Percentiles rank a stretch among this genome's conserved stretches.
Conservation (phyloP, 1,140 invertebrate species). For the Elysia chlorotica region DNA sequence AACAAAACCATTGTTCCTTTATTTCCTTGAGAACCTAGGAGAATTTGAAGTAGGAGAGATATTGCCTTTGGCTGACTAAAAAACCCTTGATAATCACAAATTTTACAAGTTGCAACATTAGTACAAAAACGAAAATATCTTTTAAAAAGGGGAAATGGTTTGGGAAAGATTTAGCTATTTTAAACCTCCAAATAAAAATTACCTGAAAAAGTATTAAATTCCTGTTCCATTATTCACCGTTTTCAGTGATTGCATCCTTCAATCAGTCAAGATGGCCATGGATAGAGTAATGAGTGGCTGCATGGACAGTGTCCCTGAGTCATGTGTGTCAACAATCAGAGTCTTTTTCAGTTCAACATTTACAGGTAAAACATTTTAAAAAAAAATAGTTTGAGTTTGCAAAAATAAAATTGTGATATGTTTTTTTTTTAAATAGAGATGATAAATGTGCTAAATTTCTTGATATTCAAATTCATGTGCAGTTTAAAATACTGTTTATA, state of each 20-base stretch:
- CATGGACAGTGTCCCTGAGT: not conserved
- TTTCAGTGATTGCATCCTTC: not conserved
- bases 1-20: no score
- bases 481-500: not conserved
- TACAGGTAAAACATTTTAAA: conserved; percentile 27
- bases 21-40: no score
- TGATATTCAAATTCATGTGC: not conserved
- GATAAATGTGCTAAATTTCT: not conserved
- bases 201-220: not conserved
- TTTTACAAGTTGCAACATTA: no score
- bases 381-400: not conserved
- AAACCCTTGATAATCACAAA: no score
- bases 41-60: no score
- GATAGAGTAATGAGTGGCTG: not conserved
- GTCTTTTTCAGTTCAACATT: conserved; percentile 45
- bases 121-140: no score
- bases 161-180: not conserved
- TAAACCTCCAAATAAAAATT: not conserved
- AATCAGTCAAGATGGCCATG: not conserved
- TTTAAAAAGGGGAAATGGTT: not conserved
- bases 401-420: not conserved
- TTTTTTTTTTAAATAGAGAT: not conserved
- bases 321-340: conserved; percentile 5
- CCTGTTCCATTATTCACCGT: not conserved
- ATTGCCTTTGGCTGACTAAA: no score